Percentiles rank a stretch among this genome's conserved stretches.
Conservation (phyloP, 2,797 vertebrate species). For the Pempheris klunzingeri region DNA sequence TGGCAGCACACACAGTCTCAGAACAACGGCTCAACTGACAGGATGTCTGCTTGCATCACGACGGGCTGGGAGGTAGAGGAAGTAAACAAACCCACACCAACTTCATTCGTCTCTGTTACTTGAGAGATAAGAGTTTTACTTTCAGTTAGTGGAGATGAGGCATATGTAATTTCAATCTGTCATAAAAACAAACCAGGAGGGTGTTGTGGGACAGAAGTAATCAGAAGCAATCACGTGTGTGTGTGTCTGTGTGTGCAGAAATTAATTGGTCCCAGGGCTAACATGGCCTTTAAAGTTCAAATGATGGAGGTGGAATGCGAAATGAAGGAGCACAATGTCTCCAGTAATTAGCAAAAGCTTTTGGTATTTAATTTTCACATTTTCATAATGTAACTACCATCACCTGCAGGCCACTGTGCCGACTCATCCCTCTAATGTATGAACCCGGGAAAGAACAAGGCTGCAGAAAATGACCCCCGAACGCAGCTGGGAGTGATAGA, state of each 20-base stretch:
- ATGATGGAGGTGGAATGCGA: slow-evolving; percentile 38
- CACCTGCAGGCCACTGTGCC: slow-evolving; percentile 23
- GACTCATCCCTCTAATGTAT: slow-evolving; percentile 26
- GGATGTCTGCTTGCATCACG: slow-evolving; percentile 65
- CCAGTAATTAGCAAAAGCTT: slow-evolving; percentile 41
- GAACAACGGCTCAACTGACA: slow-evolving; percentile 66
- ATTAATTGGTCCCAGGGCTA: slow-evolving; percentile 43
- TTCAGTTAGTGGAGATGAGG: slow-evolving; percentile 13
- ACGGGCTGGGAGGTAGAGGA: slow-evolving; percentile 41
- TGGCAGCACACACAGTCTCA: slow-evolving; percentile 66
- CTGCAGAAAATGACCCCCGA: slow-evolving; percentile 18
- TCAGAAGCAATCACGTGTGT: slow-evolving; percentile 9
- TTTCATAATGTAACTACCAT: slow-evolving; percentile 35
- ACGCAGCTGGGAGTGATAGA: not conserved
- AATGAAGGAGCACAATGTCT: slow-evolving; percentile 40
- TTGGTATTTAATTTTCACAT: slow-evolving; percentile 35
- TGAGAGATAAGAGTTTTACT: slow-evolving; percentile 23
- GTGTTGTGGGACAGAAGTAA: not conserved
- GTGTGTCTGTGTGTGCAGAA: slow-evolving; percentile 7
- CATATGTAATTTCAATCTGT: slow-evolving; percentile 27
- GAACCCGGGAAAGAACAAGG: slow-evolving; percentile 24
- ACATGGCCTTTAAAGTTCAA: slow-evolving; percentile 58
- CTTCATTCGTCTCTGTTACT: slow-evolving; percentile 38
- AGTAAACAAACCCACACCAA: slow-evolving; percentile 47
- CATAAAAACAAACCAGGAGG: not conserved